Evolutionary conservation across 2,888 invertebrate genomes (phyloP), one percentile per base, ranked within the genome.

Genomic region (Liodrosophila aerea): DNA sequence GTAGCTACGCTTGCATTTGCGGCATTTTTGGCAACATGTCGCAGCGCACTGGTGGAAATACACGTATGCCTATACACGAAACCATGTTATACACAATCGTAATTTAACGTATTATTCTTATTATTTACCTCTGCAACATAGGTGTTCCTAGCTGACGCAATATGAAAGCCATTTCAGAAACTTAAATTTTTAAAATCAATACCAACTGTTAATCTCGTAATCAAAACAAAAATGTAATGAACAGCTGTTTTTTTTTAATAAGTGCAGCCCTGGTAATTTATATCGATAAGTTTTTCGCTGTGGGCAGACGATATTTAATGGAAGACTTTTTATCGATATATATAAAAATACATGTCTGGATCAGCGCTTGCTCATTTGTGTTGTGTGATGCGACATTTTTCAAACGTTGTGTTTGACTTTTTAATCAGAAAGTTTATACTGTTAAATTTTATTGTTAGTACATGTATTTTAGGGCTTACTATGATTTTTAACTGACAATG

Each of bases 401-500:
- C 49, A 47, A 43, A 73, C 45, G 63, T 62, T 66, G 39, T n/a
- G 15, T 73, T 80, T 76, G 64, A 68, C 31, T 72, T 58, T 58
- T n/a, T 36, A 30, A 18, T 74, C 68, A 63, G 43, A 47, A 49
- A 50, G 40, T 51, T 31, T 72, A 52, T 46, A n/a, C n/a, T n/a
- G n/a, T n/a, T n/a, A 56, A 58, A 33, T 18, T 62, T 40, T 34
- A 44, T 40, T 36, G 50, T 54, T 40, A 57, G 43, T 41, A 30
- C 0, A 41, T 45, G 4, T 57, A 43, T 11, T 22, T 27, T 16
- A 29, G 7, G 47, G 27, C 8, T 27, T 12, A 31, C 12, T 22
- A 34, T 12, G 13, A 46, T 5, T 16, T 11, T 8, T 36, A 33
- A 43, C 15, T 46, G 44, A 57, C 27, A 50, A 92, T 93, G 93